Percentiles rank a stretch among this genome's conserved stretches.
These are phyloP conservation scores for Halcyon smyrnensis DNA, from an alignment of 2,797 vertebrate genomes.

Conservation along the genomic window DNA sequence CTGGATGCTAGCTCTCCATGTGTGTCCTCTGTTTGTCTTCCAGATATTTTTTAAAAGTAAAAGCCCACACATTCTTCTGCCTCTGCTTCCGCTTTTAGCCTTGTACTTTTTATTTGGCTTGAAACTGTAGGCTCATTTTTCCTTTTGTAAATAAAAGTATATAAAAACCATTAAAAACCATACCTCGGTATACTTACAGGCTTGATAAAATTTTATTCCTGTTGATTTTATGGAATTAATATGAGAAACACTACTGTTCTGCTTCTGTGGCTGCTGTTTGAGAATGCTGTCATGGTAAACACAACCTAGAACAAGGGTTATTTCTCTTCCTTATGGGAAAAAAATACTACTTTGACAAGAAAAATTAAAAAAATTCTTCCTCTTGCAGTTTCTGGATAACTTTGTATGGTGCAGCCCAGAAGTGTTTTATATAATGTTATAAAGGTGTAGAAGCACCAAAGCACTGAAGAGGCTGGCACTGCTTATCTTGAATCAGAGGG, in stretches of 20 bases:
- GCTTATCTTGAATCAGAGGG: neutral
- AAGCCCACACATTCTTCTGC: neutral
- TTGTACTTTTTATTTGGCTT: conserved; percentile 22
- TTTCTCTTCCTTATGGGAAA: neutral
- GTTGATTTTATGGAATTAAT: conserved; percentile 44
- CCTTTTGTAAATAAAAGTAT: conserved; percentile 37
- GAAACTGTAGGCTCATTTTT: neutral
- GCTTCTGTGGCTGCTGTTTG: neutral
- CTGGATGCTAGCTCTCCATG: neutral
- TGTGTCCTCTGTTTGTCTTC: neutral
- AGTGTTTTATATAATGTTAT: fast-evolving
- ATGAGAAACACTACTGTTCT: neutral
- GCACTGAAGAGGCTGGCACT: neutral
- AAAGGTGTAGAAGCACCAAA: neutral
- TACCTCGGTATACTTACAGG: neutral
- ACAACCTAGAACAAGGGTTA: neutral
- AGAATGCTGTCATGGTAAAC: neutral
- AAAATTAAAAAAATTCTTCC: neutral
- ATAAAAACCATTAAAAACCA: neutral
- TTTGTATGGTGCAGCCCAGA: neutral
- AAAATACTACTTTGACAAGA: neutral
- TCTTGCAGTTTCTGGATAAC: neutral
- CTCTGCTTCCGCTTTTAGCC: neutral
- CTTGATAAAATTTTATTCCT: neutral
- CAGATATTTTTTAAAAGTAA: neutral